A percentile compares a stretch with the other conserved stretches of the same genome.
Conservation (phyloP, 2,113 vertebrate genomes). For the Eolophus roseicapilla region DNA sequence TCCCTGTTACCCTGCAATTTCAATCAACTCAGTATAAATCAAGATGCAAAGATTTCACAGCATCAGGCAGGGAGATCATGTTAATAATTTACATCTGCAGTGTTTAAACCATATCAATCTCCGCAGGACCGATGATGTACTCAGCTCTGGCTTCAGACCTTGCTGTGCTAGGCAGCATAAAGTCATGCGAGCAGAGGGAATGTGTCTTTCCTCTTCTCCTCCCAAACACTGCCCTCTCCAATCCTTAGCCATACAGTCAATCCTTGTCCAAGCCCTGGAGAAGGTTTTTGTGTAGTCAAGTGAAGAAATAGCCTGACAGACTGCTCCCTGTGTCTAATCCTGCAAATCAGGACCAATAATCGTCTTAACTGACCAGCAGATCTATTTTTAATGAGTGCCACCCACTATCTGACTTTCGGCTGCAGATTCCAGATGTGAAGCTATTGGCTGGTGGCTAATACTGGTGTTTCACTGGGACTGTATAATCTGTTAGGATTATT, state of each 20-base stretch:
- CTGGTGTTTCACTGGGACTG: not conserved
- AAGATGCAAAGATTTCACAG: not conserved
- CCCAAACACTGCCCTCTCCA: not conserved
- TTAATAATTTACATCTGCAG: not conserved
- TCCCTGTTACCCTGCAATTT: not conserved
- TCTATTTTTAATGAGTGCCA: slow-evolving; percentile 59
- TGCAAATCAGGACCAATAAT: slow-evolving; percentile 51
- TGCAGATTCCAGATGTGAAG: slow-evolving; percentile 6
- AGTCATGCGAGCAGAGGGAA: not conserved
- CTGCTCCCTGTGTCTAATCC: slow-evolving; percentile 44
- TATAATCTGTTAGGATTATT: slow-evolving; percentile 36
- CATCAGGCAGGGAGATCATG: not conserved
- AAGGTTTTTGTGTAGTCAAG: not conserved
- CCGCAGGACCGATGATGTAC: not conserved
- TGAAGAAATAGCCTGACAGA: slow-evolving; percentile 38
- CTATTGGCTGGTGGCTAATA: slow-evolving; percentile 43
- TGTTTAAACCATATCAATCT: not conserved
- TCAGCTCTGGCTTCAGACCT: not conserved
- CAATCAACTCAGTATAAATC: not conserved
- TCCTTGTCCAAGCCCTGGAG: not conserved
- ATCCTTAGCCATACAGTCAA: not conserved
- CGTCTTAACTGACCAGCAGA: slow-evolving; percentile 52
- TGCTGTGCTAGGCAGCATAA: not conserved
- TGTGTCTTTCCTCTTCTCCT: not conserved
- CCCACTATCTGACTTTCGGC: not conserved